These are phyloP conservation scores for Unio pictorum DNA, from an alignment of 2,888 invertebrate genomes.

Conservation along the genomic window DNA sequence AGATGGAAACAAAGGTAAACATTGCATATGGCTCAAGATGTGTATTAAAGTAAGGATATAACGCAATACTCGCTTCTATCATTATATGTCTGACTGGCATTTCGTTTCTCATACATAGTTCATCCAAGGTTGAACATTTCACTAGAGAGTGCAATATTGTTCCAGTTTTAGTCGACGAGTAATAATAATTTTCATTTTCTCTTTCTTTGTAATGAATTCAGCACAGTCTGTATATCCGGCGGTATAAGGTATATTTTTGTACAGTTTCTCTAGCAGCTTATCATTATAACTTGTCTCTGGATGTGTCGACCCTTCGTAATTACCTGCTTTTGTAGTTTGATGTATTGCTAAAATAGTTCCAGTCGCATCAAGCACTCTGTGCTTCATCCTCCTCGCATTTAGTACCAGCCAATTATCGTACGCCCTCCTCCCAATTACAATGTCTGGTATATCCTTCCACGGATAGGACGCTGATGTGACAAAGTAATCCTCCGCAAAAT, in stretches of 20 bases:
- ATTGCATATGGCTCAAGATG: no score
- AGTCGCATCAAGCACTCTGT: slow-evolving; percentile 27
- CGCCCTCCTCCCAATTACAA: slow-evolving; percentile 34
- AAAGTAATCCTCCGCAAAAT: slow-evolving; percentile 35
- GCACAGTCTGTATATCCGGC: slow-evolving; percentile 16
- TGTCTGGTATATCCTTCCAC: slow-evolving; percentile 34
- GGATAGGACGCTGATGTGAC: slow-evolving; percentile 29
- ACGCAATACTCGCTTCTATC: not conserved
- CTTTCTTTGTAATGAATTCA: not conserved
- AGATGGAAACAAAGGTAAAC: no score
- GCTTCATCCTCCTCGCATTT: slow-evolving; percentile 13
- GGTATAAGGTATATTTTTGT: slow-evolving; percentile 10
- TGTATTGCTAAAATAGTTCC: slow-evolving; percentile 33
- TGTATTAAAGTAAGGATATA: no score
- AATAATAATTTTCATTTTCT: no score
- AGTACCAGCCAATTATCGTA: slow-evolving; percentile 42
- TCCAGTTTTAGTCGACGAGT: no score
- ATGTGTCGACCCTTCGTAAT: slow-evolving; percentile 15
- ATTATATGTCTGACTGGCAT: no score
- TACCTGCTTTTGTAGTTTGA: slow-evolving; percentile 29
- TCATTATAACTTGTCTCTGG: slow-evolving; percentile 11
- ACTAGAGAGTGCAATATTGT: no score
- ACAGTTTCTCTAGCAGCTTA: slow-evolving; percentile 12
- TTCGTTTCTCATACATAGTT: no score
- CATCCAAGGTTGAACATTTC: no score